Evolutionary conservation across 2,797 vertebrate genomes (phyloP), one percentile per base, ranked within the genome.

Genomic region (Margarornis squamiger): DNA sequence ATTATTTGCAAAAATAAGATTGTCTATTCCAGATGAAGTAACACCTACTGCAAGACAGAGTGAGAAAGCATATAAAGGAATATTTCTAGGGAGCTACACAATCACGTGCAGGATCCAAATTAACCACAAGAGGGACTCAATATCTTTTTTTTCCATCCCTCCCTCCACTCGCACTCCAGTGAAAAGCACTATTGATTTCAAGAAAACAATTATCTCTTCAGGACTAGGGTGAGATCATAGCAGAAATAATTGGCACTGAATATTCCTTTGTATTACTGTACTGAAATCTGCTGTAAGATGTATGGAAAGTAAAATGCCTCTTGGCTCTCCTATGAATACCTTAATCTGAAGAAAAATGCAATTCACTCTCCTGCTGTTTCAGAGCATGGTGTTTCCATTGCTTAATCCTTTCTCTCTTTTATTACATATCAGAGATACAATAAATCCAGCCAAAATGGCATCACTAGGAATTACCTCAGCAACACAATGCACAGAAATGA

Each of bases 201-300:
- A 92, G 62, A 77, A 78, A 94, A 96, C 93, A 97, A 94, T 71
- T 92, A 54, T 82, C 93, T 93, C 92, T 92, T 96, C 77, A 95
- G 77, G 41, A 77, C 74, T 22, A 82, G 87, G 48, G 62, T 96
- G 96, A 96, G 86, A 88, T 94, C 93, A 94, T 76, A 67, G 86
- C 49, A 88, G 90, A 80, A 95, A 92, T 63, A 89, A 96, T 36
- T 90, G 83, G 61, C 77, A 76, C 81, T 76, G 74, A 95, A 82
- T 95, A 92, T 94, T 92, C 46, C 73, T 88, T 86, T 94, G 86
- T 73, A 87, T 76, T 79, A 93, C 77, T 74, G 72, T 59, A 88
- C 48, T 85, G 63, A 90, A 92, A 83, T 83, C 63, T 86, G 46
- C 74, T 87, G 49, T 81, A 76, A 92, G 32, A 92, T 34, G 38